phyloP scores from a whole-genome alignment of 2,888 invertebrate genomes.

The Acleris sparsana region DNA sequence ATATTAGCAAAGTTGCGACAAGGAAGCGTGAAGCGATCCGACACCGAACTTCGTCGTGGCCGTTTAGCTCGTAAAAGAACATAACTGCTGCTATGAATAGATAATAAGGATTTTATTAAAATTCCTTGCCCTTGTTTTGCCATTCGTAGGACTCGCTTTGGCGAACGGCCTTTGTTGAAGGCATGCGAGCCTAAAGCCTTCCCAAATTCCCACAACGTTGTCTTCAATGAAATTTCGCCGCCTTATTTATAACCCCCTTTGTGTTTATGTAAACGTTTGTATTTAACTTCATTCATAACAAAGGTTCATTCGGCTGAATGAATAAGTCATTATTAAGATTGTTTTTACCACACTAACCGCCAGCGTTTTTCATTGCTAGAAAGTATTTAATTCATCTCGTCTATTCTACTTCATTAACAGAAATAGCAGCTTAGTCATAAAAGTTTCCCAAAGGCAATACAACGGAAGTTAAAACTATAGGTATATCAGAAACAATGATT shows the following conservation, averaged over 20 bases:
- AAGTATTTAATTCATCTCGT: too few relatives aligned
- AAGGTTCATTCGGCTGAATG: constrained; percentile 35
- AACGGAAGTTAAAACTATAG: too few relatives aligned
- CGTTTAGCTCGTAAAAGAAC: constrained; percentile 74
- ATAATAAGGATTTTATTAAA: constrained; percentile 82
- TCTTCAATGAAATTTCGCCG: constrained; percentile 64
- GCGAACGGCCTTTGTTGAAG: constrained; percentile 66
- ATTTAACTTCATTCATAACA: constrained; percentile 49
- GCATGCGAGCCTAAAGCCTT: constrained; percentile 63
- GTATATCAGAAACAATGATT: too few relatives aligned
- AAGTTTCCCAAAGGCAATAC: too few relatives aligned
- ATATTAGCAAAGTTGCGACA: constrained; percentile 69
- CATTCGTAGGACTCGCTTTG: constrained; percentile 58
- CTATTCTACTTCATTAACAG: too few relatives aligned
- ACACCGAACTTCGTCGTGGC: constrained; percentile 62
- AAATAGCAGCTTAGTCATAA: too few relatives aligned
- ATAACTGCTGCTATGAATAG: constrained; percentile 77
- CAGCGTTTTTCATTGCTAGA: too few relatives aligned
- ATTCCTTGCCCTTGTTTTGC: constrained; percentile 78
- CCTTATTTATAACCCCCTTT: constrained; percentile 56
- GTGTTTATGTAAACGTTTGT: constrained; percentile 49
- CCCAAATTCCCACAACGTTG: constrained; percentile 56
- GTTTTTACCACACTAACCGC: too few relatives aligned
- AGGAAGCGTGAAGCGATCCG: constrained; percentile 55
- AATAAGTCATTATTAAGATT: background rate